Conservation (phyloP, 2,113 vertebrate genomes). For the Plecotus auritus region DNA sequence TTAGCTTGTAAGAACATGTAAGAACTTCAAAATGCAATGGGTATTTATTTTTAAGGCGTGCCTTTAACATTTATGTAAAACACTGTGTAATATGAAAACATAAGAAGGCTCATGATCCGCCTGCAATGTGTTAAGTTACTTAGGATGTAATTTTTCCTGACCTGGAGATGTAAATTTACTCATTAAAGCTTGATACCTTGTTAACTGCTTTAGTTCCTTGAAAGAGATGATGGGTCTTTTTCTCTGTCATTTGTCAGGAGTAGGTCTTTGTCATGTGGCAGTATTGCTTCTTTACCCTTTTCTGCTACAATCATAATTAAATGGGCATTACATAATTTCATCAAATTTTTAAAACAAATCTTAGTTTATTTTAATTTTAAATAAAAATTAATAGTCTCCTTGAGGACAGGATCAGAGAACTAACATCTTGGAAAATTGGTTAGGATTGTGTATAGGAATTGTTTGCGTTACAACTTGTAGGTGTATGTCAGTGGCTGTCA, state of each 20-base stretch:
- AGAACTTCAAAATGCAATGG: no score
- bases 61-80: no score
- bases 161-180: not conserved
- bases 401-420: not conserved
- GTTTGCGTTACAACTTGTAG: not conserved
- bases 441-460: not conserved
- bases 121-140: not conserved
- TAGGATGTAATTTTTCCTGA: not conserved
- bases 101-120: no score
- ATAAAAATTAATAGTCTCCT: not conserved
- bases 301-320: not conserved
- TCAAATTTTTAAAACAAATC: not conserved
- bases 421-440: not conserved
- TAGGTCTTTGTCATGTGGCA: not conserved
- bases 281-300: not conserved
- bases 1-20: no score
- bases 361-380: not conserved
- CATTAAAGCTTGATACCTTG: conserved; percentile 4
- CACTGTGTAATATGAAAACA: no score
- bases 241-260: not conserved
- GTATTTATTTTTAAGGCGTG: no score
- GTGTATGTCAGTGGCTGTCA: not conserved
- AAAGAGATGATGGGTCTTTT: not conserved
- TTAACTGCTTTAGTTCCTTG: not conserved
- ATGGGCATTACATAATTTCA: not conserved